phyloP scores from a whole-genome alignment of 2,797 vertebrate genomes.

The Fundulus diaphanus region DNA sequence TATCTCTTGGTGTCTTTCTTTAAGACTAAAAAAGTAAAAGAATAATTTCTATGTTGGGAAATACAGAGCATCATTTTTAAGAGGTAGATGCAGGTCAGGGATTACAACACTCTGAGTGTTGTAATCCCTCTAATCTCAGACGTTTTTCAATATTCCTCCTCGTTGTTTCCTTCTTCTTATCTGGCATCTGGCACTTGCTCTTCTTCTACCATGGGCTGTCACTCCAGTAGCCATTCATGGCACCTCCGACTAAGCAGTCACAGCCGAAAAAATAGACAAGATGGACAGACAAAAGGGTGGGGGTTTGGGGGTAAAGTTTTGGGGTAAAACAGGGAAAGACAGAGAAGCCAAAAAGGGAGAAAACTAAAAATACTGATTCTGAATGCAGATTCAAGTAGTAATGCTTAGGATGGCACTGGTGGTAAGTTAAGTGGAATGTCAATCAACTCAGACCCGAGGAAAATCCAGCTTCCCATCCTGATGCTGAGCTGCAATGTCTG shows the following conservation, averaged over 20 bases:
- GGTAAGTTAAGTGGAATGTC: constrained; percentile 24
- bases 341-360: constrained; percentile 76
- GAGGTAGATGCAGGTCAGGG: constrained; percentile 68
- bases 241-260: constrained; percentile 76
- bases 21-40: constrained; percentile 11
- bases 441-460: constrained; percentile 38
- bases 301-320: constrained; percentile 34
- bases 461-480: constrained; percentile 33
- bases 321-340: constrained; percentile 71
- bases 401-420: constrained; percentile 36
- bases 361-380: constrained; percentile 78
- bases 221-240: constrained; percentile 85
- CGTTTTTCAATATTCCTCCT: constrained; percentile 65
- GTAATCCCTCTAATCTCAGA: constrained; percentile 59
- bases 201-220: constrained; percentile 84
- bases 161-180: constrained; percentile 45
- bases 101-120: constrained; percentile 41
- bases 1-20: constrained; percentile 5
- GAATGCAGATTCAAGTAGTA: constrained; percentile 63
- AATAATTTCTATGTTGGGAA: constrained; percentile 16
- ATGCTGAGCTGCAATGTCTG: constrained; percentile 42
- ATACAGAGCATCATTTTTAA: constrained; percentile 53
- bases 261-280: constrained; percentile 64
- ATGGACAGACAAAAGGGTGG: constrained; percentile 62
- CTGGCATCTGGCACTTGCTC: constrained; percentile 43